These are phyloP conservation scores for Cephalopachus bancanus DNA, from an alignment of 2,797 vertebrate species.

Conservation along the genomic window DNA sequence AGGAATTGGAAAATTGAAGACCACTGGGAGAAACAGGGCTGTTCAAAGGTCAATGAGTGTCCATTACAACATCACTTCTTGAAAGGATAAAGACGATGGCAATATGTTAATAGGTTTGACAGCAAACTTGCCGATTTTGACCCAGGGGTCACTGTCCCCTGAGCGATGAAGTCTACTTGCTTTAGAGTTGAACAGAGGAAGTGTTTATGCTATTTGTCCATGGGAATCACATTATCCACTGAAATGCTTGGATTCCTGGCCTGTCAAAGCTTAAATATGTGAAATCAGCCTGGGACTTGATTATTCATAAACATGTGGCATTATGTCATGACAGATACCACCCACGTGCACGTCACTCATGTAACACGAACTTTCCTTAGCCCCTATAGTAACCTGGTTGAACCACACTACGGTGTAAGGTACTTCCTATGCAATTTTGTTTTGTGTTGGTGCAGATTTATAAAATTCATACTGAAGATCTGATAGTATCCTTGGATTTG, in stretches of 20 bases:
- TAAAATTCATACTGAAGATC: background rate
- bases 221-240: conserved; percentile 56
- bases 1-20: background rate
- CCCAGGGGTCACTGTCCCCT: background rate
- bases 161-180: conserved; percentile 25
- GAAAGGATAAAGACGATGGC: background rate
- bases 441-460: background rate
- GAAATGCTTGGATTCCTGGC: background rate
- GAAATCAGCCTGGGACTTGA: background rate
- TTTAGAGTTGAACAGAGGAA: conserved; percentile 27
- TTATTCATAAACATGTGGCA: background rate
- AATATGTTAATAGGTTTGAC: conserved; percentile 48
- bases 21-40: background rate
- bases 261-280: conserved; percentile 29
- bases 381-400: background rate
- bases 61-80: conserved; percentile 1
- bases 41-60: background rate
- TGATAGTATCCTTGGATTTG: background rate
- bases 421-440: background rate
- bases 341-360: background rate
- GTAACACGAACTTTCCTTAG: background rate
- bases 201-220: background rate
- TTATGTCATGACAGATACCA: background rate
- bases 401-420: background rate
- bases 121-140: conserved; percentile 42